Conservation (phyloP, 1,140 invertebrate species). For the Araneus ventricosus region DNA sequence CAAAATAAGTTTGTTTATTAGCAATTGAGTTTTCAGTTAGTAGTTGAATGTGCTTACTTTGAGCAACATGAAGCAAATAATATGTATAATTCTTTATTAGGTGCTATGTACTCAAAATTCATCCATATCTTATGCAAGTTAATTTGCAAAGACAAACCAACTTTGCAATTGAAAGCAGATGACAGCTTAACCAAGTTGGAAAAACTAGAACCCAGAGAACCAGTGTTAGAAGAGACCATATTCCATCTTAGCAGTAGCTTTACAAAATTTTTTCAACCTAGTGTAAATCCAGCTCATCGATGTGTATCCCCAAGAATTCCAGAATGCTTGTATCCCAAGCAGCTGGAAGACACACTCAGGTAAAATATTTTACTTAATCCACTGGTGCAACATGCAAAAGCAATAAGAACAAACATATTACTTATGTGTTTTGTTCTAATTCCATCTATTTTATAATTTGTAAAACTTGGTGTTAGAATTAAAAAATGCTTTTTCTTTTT, state of each 20-base stretch:
- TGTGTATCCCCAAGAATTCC: background rate
- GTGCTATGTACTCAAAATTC: constrained; percentile 55
- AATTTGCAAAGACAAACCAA: background rate
- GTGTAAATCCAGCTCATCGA: constrained; percentile 57
- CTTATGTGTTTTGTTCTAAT: too few species aligned
- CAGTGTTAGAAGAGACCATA: constrained; percentile 32
- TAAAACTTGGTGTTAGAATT: too few species aligned
- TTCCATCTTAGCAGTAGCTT: background rate
- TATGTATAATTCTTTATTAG: constrained; percentile 28
- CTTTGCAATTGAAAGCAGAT: background rate
- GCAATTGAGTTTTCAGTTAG: too few species aligned
- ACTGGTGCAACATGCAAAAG: too few species aligned
- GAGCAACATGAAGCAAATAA: background rate
- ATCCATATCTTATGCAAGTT: constrained; percentile 42
- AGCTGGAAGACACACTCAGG: background rate
- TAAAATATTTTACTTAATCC: too few species aligned
- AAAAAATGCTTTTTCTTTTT: too few species aligned
- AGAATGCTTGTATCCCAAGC: constrained; percentile 7
- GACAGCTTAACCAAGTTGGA: background rate
- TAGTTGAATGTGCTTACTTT: too few species aligned
- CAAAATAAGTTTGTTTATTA: too few species aligned
- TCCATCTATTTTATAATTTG: too few species aligned
- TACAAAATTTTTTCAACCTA: constrained; percentile 46
- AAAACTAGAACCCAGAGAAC: constrained; percentile 13
- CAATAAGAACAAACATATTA: too few species aligned